Evolutionary conservation across 2,797 vertebrate species (phyloP).

Genomic region (Psittacula derbiana): DNA sequence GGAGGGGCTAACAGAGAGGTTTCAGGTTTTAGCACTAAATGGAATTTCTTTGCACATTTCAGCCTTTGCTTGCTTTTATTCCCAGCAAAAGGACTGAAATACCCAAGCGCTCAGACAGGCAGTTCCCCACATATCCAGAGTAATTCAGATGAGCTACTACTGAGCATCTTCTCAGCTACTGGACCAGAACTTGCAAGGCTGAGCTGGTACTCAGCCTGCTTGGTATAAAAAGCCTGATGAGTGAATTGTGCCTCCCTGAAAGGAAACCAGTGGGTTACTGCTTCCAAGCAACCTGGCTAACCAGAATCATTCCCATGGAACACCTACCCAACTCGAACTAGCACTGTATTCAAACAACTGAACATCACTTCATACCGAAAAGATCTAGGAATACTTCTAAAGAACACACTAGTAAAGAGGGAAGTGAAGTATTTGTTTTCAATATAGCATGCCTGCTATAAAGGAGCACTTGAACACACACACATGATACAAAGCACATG

Average conservation of each 20-base stretch:
- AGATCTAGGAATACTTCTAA: not conserved
- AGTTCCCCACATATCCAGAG: not conserved
- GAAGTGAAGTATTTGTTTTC: not conserved
- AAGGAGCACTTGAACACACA: not conserved
- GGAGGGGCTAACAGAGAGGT: not conserved
- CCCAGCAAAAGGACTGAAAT: not conserved
- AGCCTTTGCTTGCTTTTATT: not conserved
- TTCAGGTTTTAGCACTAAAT: not conserved
- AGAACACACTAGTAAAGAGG: not conserved
- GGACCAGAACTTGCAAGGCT: not conserved
- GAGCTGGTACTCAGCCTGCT: not conserved
- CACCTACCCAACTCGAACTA: not conserved
- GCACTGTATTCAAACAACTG: not conserved
- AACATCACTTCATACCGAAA: not conserved
- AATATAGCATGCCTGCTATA: not conserved
- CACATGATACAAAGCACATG: not conserved
- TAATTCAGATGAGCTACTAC: not conserved
- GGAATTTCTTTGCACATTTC: not conserved
- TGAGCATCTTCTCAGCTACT: not conserved
- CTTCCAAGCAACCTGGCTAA: not conserved
- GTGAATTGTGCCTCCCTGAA: not conserved
- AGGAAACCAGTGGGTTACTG: not conserved
- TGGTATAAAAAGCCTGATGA: not conserved
- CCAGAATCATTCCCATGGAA: not conserved
- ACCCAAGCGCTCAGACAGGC: not conserved